phyloP scores from a whole-genome alignment of 2,888 invertebrate species.

The Lamproptera curius region DNA sequence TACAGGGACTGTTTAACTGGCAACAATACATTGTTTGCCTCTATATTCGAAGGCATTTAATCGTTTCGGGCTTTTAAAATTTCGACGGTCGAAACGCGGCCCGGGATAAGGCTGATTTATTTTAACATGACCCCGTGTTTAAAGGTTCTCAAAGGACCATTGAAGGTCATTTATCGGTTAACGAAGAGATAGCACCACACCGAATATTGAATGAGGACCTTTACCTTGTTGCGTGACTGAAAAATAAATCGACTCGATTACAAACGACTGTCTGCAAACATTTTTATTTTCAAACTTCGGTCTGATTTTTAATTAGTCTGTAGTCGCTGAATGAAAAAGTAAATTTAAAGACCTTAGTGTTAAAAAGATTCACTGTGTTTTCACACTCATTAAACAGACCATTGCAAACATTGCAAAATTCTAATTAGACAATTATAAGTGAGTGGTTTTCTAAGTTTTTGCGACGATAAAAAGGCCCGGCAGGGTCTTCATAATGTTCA shows the following conservation, averaged over 20 bases:
- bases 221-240: slow-evolving; percentile 53
- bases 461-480: slow-evolving; percentile 48
- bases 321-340: too few species aligned
- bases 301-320: too few species aligned
- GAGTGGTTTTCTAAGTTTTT: slow-evolving; percentile 45
- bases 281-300: too few species aligned
- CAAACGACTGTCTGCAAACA: too few species aligned
- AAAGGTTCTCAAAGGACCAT: slow-evolving; percentile 28
- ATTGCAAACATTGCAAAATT: slow-evolving; percentile 30
- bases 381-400: too few species aligned
- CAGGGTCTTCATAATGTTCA: slow-evolving; percentile 62
- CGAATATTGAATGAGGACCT: slow-evolving; percentile 31
- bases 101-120: slow-evolving; percentile 14
- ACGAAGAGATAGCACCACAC: slow-evolving; percentile 2
- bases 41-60: slow-evolving; percentile 46
- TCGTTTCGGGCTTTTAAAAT: slow-evolving; percentile 14
- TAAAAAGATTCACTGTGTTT: too few species aligned
- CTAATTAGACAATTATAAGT: slow-evolving; percentile 56
- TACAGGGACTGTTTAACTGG: slow-evolving; percentile 47
- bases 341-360: too few species aligned
- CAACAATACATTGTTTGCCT: slow-evolving; percentile 54
- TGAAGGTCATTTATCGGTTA: slow-evolving; percentile 11
- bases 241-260: slow-evolving; percentile 25
- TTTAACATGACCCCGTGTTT: slow-evolving; percentile 21
- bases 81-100: slow-evolving; percentile 13